Evolutionary conservation across 2,888 invertebrate species (phyloP), one percentile per base, ranked within the genome.

Genomic region (Griposia aprilina): DNA sequence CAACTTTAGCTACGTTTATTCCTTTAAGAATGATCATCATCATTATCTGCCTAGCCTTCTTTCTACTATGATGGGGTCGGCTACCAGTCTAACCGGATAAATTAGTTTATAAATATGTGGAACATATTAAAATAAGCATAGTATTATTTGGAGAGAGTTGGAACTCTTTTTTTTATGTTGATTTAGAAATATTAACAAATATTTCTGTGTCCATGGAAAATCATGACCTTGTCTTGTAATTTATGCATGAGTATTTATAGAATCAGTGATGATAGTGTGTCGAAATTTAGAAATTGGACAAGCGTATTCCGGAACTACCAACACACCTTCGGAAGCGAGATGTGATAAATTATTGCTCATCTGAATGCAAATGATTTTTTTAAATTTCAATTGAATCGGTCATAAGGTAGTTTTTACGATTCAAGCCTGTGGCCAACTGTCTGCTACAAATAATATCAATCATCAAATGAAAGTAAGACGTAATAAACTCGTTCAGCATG

Each of bases 41-140:
- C 45, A 41, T 41, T 0, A 45, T 45, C 45, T 45, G 45, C 10
- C 45, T 45, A 10, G 45, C 45, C 45, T 45, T 45, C 10, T 45
- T 1, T 7, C 45, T 10, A 45, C 10, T 45, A 10, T 45, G 45
- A 10, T 45, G 8, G 10, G 8, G 45, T 45, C 10, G 1, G 45
- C 10, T 45, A 10, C 6, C 10, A 45, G 8, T 45, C 45, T 8
- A 45, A 45, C 45, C 45, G 45, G 45, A 45, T 45, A 8, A 45
- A 10, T 45, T 10, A 8, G 0, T 45, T 10, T 7, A 45, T 1
- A 90, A 88, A 93, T 91, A 94, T 94, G 92, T 94, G 87, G 94
- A 92, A 94, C 93, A 91, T 90, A 87, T 90, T 91, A 92, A 91
- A 92, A 93, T 91, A 92, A 90, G 90, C 86, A 90, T 87, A 89